Conservation (phyloP, 2,797 vertebrate genomes). For the Sorex maritimensis region DNA sequence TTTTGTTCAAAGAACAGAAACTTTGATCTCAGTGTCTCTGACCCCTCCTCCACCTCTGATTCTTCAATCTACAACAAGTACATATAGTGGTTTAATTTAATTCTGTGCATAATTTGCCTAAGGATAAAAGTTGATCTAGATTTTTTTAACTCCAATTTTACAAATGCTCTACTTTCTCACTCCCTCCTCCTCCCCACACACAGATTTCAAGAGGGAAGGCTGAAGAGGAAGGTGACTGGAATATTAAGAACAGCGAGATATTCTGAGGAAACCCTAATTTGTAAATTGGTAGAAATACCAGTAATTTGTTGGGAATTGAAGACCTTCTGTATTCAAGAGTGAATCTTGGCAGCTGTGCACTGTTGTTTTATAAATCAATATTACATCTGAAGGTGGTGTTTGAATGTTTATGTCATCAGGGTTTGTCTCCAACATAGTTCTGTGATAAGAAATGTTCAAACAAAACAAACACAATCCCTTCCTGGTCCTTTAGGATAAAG, state of each 20-base stretch:
- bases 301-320: slow-evolving; percentile 90
- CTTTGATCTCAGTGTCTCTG: slow-evolving; percentile 92
- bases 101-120: slow-evolving; percentile 92
- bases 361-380: slow-evolving; percentile 90
- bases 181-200: slow-evolving; percentile 67
- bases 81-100: slow-evolving; percentile 91
- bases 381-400: slow-evolving; percentile 88
- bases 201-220: slow-evolving; percentile 85
- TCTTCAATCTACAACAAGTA: slow-evolving; percentile 90
- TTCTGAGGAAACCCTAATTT: slow-evolving; percentile 89
- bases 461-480: slow-evolving; percentile 90
- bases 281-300: slow-evolving; percentile 89
- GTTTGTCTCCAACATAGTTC: slow-evolving; percentile 90
- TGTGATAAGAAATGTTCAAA: slow-evolving; percentile 90
- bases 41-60: slow-evolving; percentile 92
- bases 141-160: slow-evolving; percentile 91
- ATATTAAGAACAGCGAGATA: slow-evolving; percentile 87
- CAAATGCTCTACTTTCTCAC: slow-evolving; percentile 89
- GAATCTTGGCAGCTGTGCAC: slow-evolving; percentile 87
- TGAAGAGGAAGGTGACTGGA: slow-evolving; percentile 86
- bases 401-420: slow-evolving; percentile 88
- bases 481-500: slow-evolving; percentile 83
- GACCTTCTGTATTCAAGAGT: slow-evolving; percentile 87
- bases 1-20: slow-evolving; percentile 91
- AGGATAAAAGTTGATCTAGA: slow-evolving; percentile 92